Conservation (phyloP, 2,113 vertebrate genomes). For the Donacobius atricapilla region DNA sequence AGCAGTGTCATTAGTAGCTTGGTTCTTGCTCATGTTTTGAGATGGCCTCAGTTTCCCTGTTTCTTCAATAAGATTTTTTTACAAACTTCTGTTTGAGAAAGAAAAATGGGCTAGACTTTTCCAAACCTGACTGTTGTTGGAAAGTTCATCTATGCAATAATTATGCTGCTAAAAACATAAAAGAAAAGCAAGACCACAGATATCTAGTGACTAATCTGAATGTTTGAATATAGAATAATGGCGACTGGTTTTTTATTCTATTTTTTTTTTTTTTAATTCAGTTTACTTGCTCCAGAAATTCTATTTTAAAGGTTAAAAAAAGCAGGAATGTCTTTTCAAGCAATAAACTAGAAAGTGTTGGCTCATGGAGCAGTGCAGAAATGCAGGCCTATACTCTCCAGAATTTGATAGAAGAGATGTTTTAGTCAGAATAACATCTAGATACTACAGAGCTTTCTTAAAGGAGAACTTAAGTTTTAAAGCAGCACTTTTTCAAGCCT, state of each 20-base stretch:
- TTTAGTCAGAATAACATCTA: not conserved
- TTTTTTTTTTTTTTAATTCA: not conserved
- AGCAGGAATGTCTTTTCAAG: not conserved
- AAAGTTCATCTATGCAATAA: not conserved
- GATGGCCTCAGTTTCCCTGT: not conserved
- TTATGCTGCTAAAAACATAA: not conserved
- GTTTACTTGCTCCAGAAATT: not conserved
- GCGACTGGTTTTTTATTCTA: not conserved
- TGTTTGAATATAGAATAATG: not conserved
- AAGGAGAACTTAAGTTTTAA: not conserved
- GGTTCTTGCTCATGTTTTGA: not conserved
- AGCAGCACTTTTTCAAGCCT: not conserved
- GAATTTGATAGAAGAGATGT: not conserved
- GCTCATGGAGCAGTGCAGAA: not conserved
- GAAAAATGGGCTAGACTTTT: not conserved
- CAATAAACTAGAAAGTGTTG: not conserved
- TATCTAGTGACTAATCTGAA: not conserved
- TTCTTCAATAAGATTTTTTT: not conserved
- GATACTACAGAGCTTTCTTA: not conserved
- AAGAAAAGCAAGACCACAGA: not conserved
- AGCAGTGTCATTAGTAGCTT: not conserved
- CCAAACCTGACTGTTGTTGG: not conserved
- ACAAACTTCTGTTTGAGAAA: not conserved
- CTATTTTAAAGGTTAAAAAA: not conserved
- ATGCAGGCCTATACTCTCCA: not conserved